Conservation (phyloP, 2,888 invertebrate species). For the Calameuta filiformis region DNA sequence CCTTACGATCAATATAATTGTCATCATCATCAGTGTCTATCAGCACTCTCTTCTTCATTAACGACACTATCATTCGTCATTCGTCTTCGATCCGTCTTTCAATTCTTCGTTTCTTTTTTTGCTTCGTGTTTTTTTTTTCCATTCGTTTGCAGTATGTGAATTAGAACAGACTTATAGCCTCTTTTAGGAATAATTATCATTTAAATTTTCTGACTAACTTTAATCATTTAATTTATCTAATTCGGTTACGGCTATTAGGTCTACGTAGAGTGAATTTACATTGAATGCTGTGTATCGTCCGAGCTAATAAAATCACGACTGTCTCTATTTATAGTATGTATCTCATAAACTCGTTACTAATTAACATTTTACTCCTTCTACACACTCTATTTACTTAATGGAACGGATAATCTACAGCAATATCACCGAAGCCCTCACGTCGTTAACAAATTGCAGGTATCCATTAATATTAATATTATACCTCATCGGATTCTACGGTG, state of each 20-base stretch:
- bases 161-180: constrained; percentile 22
- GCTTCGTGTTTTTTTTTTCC: neutral
- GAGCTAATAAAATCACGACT: constrained; percentile 60
- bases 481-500: neutral
- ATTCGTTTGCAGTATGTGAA: neutral
- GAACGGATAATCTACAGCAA: constrained; percentile 56
- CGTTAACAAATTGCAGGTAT: neutral
- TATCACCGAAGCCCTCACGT: constrained; percentile 15
- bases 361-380: constrained; percentile 49
- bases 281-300: constrained; percentile 45
- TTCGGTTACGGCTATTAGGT: constrained; percentile 8
- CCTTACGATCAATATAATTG: constrained; percentile 8
- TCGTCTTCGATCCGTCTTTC: constrained; percentile 2
- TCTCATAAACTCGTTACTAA: constrained; percentile 54
- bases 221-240: constrained; percentile 10
- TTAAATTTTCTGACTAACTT: constrained; percentile 12
- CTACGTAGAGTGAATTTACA: constrained; percentile 36
- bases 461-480: neutral
- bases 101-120: constrained; percentile 3
- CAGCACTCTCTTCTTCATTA: too few species aligned
- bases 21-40: neutral
- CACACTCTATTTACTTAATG: constrained; percentile 42
- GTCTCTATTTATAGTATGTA: constrained; percentile 48
- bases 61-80: neutral
- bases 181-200: constrained; percentile 18